A percentile compares a stretch with the other conserved stretches of the same genome.
Evolutionary conservation across 2,888 invertebrate species (phyloP).

Genomic region (Philopedon plagiatum): DNA sequence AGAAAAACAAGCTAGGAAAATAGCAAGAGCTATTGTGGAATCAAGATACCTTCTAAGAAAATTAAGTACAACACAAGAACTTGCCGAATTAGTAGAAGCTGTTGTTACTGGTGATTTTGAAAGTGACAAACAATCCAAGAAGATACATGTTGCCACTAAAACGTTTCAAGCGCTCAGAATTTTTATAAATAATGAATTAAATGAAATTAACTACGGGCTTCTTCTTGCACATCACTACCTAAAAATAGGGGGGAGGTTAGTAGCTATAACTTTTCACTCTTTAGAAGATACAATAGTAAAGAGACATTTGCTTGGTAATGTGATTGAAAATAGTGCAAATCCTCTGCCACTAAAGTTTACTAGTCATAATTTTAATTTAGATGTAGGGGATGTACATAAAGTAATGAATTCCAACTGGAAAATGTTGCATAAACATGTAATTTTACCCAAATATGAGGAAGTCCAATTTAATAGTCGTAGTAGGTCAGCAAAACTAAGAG

Average conservation of each 20-base stretch:
- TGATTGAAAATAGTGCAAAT: slow-evolving; percentile 80
- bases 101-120: slow-evolving; percentile 69
- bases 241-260: slow-evolving; percentile 83
- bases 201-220: slow-evolving; percentile 93
- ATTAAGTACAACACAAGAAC: slow-evolving; percentile 86
- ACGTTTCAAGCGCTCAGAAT: slow-evolving; percentile 94
- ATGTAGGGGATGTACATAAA: slow-evolving; percentile 74
- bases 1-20: slow-evolving; percentile 88
- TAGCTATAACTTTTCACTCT: slow-evolving; percentile 92
- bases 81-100: slow-evolving; percentile 73
- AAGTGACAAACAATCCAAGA: slow-evolving; percentile 79
- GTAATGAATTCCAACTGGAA: slow-evolving; percentile 82
- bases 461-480: slow-evolving; percentile 85
- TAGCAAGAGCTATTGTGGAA: slow-evolving; percentile 90
- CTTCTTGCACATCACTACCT: slow-evolving; percentile 83
- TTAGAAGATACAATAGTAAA: slow-evolving; percentile 95
- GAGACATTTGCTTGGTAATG: slow-evolving; percentile 85
- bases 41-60: slow-evolving; percentile 75
- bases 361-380: slow-evolving; percentile 75
- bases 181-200: slow-evolving; percentile 96
- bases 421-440: slow-evolving; percentile 85
- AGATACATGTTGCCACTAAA: slow-evolving; percentile 89
- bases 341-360: slow-evolving; percentile 80
- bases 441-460: slow-evolving; percentile 82
- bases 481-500: slow-evolving; percentile 90